phyloP scores from a whole-genome alignment of 2,113 vertebrate genomes.

The Pelusios castaneus region DNA sequence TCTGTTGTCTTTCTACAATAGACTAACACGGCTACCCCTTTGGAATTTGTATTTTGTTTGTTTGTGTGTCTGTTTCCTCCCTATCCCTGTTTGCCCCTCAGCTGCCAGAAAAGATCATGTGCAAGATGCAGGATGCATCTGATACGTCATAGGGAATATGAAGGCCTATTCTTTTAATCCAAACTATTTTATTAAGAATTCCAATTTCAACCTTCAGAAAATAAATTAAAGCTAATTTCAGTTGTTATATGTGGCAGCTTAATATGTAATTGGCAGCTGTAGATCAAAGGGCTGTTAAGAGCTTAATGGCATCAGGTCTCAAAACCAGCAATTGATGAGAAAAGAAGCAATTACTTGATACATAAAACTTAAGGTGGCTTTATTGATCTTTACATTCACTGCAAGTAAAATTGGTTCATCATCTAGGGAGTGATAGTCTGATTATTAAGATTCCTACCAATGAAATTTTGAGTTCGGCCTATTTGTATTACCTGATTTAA shows the following conservation, averaged over 20 bases:
- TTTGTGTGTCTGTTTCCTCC: neutral
- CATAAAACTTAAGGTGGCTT: constrained; percentile 52
- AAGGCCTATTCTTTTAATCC: neutral
- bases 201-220: constrained; percentile 29
- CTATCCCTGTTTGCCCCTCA: neutral
- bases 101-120: neutral
- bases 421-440: constrained; percentile 18
- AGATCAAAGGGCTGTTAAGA: neutral
- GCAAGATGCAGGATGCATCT: neutral
- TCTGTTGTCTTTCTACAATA: too few species aligned
- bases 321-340: constrained; percentile 32
- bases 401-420: constrained; percentile 55
- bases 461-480: constrained; percentile 49
- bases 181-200: neutral
- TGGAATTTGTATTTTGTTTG: neutral
- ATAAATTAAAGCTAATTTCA: neutral
- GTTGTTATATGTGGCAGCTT: constrained; percentile 1
- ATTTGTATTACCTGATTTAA: constrained; percentile 43
- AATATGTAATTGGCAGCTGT: neutral
- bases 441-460: constrained; percentile 36
- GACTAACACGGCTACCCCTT: too few species aligned
- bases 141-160: neutral
- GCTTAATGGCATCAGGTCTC: constrained; percentile 33
- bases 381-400: constrained; percentile 46
- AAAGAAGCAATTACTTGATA: constrained; percentile 55